Conservation (phyloP, 2,888 invertebrate genomes). For the Adela reaumurella region DNA sequence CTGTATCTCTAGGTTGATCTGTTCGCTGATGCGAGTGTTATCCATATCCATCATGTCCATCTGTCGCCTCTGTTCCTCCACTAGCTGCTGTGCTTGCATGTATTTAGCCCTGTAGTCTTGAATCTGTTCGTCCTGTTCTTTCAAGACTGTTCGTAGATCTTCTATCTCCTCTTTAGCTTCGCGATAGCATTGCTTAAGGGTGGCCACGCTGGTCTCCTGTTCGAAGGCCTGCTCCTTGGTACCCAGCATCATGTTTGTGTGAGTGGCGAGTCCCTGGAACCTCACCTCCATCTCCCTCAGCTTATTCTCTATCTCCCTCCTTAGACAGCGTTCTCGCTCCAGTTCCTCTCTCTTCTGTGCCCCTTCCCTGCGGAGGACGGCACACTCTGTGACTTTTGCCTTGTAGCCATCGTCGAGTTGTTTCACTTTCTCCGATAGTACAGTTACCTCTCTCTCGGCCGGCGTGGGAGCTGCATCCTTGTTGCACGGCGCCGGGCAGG, state of each 20-base stretch:
- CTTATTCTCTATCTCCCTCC: constrained; percentile 45
- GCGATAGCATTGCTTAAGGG: constrained; percentile 55
- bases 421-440: constrained; percentile 57
- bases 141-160: constrained; percentile 57
- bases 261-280: constrained; percentile 6
- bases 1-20: constrained; percentile 67
- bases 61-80: constrained; percentile 67
- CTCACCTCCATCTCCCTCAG: constrained; percentile 41
- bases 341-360: constrained; percentile 48
- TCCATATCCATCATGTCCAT: constrained; percentile 71
- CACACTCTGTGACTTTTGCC: constrained; percentile 62
- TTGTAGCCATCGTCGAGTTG: constrained; percentile 66
- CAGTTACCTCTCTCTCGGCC: constrained; percentile 55
- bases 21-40: constrained; percentile 66
- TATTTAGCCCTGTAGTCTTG: constrained; percentile 70
- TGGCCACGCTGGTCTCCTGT: constrained; percentile 43
- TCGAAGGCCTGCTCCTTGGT: constrained; percentile 62
- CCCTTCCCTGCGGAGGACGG: constrained; percentile 34
- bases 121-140: constrained; percentile 63
- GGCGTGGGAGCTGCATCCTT: constrained; percentile 40
- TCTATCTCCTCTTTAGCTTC: constrained; percentile 56
- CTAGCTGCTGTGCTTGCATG: constrained; percentile 64
- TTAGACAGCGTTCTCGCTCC: constrained; percentile 57
- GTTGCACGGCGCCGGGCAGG: constrained; percentile 43
- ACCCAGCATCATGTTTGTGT: constrained; percentile 24